These are phyloP conservation scores for Pocota personata DNA, from an alignment of 2,888 invertebrate genomes.

Conservation along the genomic window DNA sequence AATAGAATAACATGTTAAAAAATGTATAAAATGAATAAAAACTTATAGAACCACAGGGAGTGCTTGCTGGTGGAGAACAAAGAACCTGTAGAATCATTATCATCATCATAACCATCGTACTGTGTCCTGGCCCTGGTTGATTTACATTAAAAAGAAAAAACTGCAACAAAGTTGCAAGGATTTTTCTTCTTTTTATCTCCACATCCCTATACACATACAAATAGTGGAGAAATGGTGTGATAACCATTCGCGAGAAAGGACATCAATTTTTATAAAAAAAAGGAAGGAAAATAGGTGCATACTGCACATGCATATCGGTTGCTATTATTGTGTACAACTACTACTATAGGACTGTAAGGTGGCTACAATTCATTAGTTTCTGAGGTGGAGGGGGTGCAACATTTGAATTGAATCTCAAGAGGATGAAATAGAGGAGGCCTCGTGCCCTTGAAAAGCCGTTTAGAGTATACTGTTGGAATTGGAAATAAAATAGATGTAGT, in stretches of 20 bases:
- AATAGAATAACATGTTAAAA: slow-evolving; percentile 31
- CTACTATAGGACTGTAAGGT: slow-evolving; percentile 9
- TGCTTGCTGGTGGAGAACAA: too few species aligned
- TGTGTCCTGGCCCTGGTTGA: slow-evolving; percentile 21
- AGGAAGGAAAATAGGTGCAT: background rate
- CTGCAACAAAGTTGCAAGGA: slow-evolving; percentile 25
- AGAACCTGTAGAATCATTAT: slow-evolving; percentile 57
- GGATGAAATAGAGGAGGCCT: background rate
- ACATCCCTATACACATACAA: background rate
- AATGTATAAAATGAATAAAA: slow-evolving; percentile 8
- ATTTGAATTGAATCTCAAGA: slow-evolving; percentile 50
- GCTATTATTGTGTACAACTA: background rate
- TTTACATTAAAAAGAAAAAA: slow-evolving; percentile 42
- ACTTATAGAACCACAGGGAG: slow-evolving; percentile 6
- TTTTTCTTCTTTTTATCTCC: background rate
- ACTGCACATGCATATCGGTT: background rate
- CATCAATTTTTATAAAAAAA: slow-evolving; percentile 30
- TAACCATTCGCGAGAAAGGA: slow-evolving; percentile 26
- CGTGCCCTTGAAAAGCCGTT: slow-evolving; percentile 61
- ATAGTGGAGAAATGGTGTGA: slow-evolving; percentile 4
- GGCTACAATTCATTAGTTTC: slow-evolving; percentile 58
- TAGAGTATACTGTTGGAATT: slow-evolving; percentile 40
- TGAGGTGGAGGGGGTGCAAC: slow-evolving; percentile 12
- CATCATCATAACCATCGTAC: slow-evolving; percentile 24
- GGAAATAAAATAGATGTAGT: slow-evolving; percentile 19